Base-by-base conservation (phyloP, 2,888 invertebrate species). In the Ashinkailepas kermadecensis region DNA sequence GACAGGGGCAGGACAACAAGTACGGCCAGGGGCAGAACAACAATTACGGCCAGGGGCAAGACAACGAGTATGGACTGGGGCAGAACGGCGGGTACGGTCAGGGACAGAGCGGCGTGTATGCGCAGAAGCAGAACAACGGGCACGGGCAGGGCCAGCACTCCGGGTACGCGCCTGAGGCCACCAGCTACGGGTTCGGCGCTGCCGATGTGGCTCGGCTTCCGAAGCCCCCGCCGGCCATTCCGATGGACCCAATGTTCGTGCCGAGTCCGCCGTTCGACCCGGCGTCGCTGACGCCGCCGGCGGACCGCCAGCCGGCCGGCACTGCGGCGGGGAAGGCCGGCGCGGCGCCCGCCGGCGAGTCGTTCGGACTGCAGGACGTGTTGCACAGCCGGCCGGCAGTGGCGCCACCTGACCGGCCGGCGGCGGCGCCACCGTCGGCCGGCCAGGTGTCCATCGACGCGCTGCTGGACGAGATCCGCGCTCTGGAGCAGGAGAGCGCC, bases 381-480 rank as follows among this genome's bases (percentile, higher is more conserved):
- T 67, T 23, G 67, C n/a, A 21, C 18, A n/a, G n/a, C n/a, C 15
- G 64, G n/a, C n/a, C 39, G 70, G 39, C 70, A 39, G 21, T 1
- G 62, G 62, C 39, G 39, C 39, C 18, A 13, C 9, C 74, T 25
- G 13, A 12, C n/a, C 15, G 64, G n/a, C n/a, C 39, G 70, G 39
- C 70, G 70, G 21, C 8, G 62, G 62, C 39, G 39, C 39, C 18
- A 13, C 9, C 74, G 0, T 54, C 54, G 15, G 54, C 11, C 18
- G 74, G 18, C 54, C 56, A 7, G 39, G 15, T 70, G 25, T 54
- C 70, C 8, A 23, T 79, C 23, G 79, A 79, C 58, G n/a, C 6
- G 23, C 79, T 79, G 12, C 58, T 79, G 23, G 58, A 79, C 13
- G 79, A 79, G 79, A 23, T 79, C 23, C 79, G 59, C 23, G 56